A percentile compares a stretch with the other conserved stretches of the same genome.
phyloP scores from a whole-genome alignment of 2,113 vertebrate genomes.

The Neodontobutis hainanensis region DNA sequence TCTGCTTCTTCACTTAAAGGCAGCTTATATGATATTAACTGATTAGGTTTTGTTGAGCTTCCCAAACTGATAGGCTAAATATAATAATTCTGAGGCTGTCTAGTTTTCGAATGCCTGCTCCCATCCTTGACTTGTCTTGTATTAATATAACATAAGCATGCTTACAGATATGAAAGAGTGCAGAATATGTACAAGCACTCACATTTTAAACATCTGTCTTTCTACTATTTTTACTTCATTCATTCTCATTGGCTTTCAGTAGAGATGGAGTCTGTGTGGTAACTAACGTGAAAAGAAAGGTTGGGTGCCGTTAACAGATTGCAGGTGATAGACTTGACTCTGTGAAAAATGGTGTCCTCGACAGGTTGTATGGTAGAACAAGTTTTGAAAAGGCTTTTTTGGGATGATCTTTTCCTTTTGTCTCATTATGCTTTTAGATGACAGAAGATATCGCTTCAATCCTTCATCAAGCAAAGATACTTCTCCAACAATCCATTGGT shows the following conservation, averaged over 20 bases:
- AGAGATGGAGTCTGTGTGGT: background rate
- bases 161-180: background rate
- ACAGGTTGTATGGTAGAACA: background rate
- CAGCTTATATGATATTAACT: no score
- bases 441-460: slow-evolving; percentile 21
- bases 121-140: background rate
- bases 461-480: slow-evolving; percentile 30
- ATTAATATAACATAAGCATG: background rate
- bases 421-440: slow-evolving; percentile 19
- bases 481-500: slow-evolving; percentile 13
- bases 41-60: background rate
- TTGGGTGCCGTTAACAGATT: background rate
- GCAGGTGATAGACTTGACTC: slow-evolving; percentile 34
- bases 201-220: background rate
- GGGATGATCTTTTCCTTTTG: background rate
- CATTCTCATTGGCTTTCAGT: slow-evolving; percentile 13
- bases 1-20: background rate
- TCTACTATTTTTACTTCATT: background rate
- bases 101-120: no score
- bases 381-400: no score
- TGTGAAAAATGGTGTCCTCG: slow-evolving; percentile 11
- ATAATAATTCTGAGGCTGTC: background rate
- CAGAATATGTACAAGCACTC: background rate
- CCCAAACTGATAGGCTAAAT: no score
- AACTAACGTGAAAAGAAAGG: slow-evolving; percentile 7